A percentile compares a stretch with the other conserved stretches of the same genome.
Conservation (phyloP, 2,888 invertebrate species). For the Acrocyrtus sp. region DNA sequence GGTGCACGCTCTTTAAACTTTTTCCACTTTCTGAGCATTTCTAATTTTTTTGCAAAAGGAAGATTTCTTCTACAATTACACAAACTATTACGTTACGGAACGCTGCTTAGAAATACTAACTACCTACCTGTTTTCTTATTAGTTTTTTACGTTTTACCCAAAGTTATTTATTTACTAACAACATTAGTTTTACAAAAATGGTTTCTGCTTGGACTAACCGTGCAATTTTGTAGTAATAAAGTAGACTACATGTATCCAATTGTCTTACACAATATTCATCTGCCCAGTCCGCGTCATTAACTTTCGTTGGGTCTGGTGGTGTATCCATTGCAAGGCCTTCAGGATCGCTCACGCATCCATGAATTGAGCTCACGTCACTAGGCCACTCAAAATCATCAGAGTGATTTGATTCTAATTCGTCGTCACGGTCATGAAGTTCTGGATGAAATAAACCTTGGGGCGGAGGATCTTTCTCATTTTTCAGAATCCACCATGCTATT, state of each 20-base stretch:
- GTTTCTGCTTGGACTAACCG: too few relatives aligned
- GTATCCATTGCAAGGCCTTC: slow-evolving; percentile 30
- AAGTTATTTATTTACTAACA: too few relatives aligned
- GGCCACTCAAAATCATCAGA: slow-evolving; percentile 27
- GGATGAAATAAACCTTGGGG: slow-evolving; percentile 32
- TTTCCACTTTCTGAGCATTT: too few relatives aligned
- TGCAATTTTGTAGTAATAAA: background rate
- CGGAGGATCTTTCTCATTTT: slow-evolving; percentile 43
- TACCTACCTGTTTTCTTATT: too few relatives aligned
- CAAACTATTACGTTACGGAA: too few relatives aligned
- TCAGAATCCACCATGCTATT: slow-evolving; percentile 51
- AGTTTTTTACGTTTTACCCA: too few relatives aligned
- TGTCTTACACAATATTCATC: slow-evolving; percentile 50
- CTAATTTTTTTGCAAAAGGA: too few relatives aligned
- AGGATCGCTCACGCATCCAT: slow-evolving; percentile 51
- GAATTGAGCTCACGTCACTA: slow-evolving; percentile 38
- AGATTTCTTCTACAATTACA: too few relatives aligned
- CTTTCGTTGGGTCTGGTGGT: slow-evolving; percentile 1
- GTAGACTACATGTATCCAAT: background rate
- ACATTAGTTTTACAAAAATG: too few relatives aligned
- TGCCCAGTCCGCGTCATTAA: slow-evolving; percentile 37
- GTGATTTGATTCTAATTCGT: slow-evolving; percentile 18
- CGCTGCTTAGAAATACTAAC: too few relatives aligned
- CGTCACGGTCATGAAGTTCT: slow-evolving; percentile 44
- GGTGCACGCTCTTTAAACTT: too few relatives aligned